Conservation (phyloP, 2,888 invertebrate species). For the Metopia argyrocephala region DNA sequence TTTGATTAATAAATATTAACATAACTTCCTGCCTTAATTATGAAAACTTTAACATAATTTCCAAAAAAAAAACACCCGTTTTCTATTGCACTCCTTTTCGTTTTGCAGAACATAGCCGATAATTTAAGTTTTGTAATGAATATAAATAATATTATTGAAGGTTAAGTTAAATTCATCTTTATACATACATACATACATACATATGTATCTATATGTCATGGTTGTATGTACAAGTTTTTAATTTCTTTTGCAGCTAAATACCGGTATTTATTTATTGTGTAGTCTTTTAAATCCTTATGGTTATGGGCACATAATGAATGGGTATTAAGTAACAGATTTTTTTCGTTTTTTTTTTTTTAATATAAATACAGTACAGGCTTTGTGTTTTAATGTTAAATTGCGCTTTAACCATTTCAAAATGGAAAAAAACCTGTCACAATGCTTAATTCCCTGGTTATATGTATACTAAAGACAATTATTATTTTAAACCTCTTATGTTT, state of each 20-base stretch:
- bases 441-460: too few species aligned
- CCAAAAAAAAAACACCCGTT: too few species aligned
- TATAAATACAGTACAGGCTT: not conserved
- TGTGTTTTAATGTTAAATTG: not conserved
- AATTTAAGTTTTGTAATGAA: too few species aligned
- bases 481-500: too few species aligned
- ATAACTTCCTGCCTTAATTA: too few species aligned
- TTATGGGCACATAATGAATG: slow-evolving; percentile 1
- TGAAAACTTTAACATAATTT: too few species aligned
- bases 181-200: not conserved
- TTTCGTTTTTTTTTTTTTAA: too few species aligned
- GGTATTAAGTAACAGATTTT: slow-evolving; percentile 12
- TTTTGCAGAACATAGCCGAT: too few species aligned
- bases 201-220: not conserved
- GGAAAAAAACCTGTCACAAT: not conserved
- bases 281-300: not conserved
- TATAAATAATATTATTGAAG: slow-evolving; percentile 43
- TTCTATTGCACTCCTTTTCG: too few species aligned
- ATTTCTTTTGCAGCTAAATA: slow-evolving; percentile 4
- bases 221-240: not conserved
- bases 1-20: too few species aligned
- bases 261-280: slow-evolving; percentile 36
- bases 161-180: slow-evolving; percentile 26
- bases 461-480: too few species aligned
- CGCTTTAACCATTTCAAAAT: not conserved